Evolutionary conservation across 2,888 invertebrate species (phyloP).

Genomic region (Isoperla grammatica): DNA sequence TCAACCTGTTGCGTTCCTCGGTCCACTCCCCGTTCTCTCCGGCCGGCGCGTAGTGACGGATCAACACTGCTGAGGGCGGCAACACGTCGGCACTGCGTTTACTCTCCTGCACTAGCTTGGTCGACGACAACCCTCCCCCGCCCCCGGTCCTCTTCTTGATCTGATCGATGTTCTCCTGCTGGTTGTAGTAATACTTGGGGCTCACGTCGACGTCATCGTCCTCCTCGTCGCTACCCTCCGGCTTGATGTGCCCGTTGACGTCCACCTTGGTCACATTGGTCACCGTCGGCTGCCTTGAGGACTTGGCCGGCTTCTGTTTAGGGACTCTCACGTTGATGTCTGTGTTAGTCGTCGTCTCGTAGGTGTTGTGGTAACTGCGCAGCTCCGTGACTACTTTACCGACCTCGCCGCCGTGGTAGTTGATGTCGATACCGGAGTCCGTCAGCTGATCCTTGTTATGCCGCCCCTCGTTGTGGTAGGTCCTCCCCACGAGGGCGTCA

Average conservation of each 20-base stretch:
- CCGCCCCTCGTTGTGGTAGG: slow-evolving; percentile 29
- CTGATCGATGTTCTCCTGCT: slow-evolving; percentile 12
- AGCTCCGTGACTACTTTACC: neutral
- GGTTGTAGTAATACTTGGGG: slow-evolving; percentile 42
- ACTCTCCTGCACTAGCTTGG: neutral
- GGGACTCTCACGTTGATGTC: neutral
- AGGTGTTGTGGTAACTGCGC: slow-evolving; percentile 4
- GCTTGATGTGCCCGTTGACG: slow-evolving; percentile 21
- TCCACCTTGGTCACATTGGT: slow-evolving; percentile 24
- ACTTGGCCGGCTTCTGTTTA: neutral
- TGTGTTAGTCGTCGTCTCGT: neutral
- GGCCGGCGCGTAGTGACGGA: slow-evolving; percentile 23
- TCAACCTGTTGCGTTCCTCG: neutral
- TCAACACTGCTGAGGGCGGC: slow-evolving; percentile 26
- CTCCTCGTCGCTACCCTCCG: neutral
- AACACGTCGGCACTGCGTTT: too few relatives aligned
- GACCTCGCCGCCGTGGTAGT: slow-evolving; percentile 47
- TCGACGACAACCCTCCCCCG: too few relatives aligned
- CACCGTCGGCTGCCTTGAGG: slow-evolving; percentile 8
- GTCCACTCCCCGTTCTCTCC: slow-evolving; percentile 34
- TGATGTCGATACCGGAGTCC: slow-evolving; percentile 78
- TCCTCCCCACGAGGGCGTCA: slow-evolving; percentile 4
- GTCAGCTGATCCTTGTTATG: slow-evolving; percentile 56
- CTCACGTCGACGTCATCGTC: slow-evolving; percentile 36
- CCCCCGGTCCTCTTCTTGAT: neutral